Percentiles rank a stretch among this genome's conserved stretches.
Conservation (phyloP, 1,140 invertebrate species). For the Trachymyrmex cornetzi region DNA sequence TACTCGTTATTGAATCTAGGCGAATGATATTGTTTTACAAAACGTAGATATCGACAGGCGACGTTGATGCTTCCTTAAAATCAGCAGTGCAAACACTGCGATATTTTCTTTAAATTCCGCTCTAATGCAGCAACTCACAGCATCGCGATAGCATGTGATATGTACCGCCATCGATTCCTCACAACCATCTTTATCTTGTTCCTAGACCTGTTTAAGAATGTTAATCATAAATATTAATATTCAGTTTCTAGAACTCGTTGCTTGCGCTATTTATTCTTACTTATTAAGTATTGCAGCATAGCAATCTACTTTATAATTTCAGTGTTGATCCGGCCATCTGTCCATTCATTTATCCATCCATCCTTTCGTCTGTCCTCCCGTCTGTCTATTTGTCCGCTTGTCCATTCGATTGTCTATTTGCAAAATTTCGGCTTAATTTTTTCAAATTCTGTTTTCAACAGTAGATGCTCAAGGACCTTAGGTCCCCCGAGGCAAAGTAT, state of each 20-base stretch:
- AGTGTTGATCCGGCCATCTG: too few relatives aligned
- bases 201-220: neutral
- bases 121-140: slow-evolving; percentile 1
- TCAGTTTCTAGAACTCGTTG: neutral
- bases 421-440: too few relatives aligned
- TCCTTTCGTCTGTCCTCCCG: too few relatives aligned
- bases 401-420: too few relatives aligned
- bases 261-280: neutral
- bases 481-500: too few relatives aligned
- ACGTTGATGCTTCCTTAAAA: slow-evolving; percentile 39
- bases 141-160: slow-evolving; percentile 4
- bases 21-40: slow-evolving; percentile 20
- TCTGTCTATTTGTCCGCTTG: too few relatives aligned
- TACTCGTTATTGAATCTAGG: slow-evolving; percentile 21
- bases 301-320: too few relatives aligned
- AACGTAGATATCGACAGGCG: slow-evolving; percentile 11
- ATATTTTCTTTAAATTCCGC: slow-evolving; percentile 60
- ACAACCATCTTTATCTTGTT: too few relatives aligned
- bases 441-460: too few relatives aligned
- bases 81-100: slow-evolving; percentile 36
- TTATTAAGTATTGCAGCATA: neutral
- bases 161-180: slow-evolving; percentile 5
- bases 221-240: slow-evolving; percentile 8
- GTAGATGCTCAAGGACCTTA: too few relatives aligned
- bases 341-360: too few relatives aligned